Conservation (phyloP, 2,888 invertebrate species). For the Epinotia demarniana region DNA sequence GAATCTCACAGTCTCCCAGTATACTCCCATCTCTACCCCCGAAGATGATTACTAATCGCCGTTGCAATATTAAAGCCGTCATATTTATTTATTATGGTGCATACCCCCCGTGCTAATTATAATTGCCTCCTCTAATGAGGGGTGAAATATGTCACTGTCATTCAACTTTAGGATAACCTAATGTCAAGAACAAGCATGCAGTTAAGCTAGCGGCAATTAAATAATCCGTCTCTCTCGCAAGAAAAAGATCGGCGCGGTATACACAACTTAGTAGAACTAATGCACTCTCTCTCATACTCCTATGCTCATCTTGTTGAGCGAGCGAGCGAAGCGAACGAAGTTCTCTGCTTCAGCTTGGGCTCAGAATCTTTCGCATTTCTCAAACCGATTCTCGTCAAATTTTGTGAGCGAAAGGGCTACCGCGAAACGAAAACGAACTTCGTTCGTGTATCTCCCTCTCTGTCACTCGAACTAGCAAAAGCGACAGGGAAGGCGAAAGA, state of each 20-base stretch:
- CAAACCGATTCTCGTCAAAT: too few species aligned
- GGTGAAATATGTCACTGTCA: conserved; percentile 13
- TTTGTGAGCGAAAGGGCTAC: too few species aligned
- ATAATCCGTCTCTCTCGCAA: not conserved
- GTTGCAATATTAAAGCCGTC: conserved; percentile 46
- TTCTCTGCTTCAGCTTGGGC: too few species aligned
- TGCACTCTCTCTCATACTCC: too few species aligned
- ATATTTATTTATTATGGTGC: conserved; percentile 48
- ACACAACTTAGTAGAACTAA: too few species aligned
- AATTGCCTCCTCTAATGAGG: conserved; percentile 19
- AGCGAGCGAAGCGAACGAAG: too few species aligned
- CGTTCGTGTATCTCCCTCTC: too few species aligned
- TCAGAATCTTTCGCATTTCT: too few species aligned
- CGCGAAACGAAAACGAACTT: too few species aligned
- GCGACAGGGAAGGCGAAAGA: too few species aligned
- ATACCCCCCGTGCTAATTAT: conserved; percentile 23
- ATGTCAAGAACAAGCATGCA: conserved; percentile 2
- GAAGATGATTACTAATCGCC: conserved; percentile 48
- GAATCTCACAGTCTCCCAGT: conserved; percentile 8
- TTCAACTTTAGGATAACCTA: conserved; percentile 11
- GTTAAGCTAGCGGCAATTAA: not conserved
- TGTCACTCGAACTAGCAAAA: too few species aligned
- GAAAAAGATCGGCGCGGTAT: not conserved
- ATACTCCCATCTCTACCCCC: conserved; percentile 10
- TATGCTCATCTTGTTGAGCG: too few species aligned